phyloP scores from a whole-genome alignment of 2,797 vertebrate species.

The Miichthys miiuy region DNA sequence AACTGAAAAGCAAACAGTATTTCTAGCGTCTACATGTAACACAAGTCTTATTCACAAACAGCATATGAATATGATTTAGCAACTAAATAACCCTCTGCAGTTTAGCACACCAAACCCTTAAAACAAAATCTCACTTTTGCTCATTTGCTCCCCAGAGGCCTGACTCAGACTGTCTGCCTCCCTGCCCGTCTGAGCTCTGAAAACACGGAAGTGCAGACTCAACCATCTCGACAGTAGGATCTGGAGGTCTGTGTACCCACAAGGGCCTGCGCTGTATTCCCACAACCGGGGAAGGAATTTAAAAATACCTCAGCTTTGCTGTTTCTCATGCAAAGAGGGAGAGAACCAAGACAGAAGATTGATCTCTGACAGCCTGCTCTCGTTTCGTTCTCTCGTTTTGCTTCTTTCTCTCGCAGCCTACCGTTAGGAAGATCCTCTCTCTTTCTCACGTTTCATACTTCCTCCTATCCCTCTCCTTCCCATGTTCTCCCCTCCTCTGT shows the following conservation, averaged over 20 bases:
- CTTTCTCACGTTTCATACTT: slow-evolving; percentile 9
- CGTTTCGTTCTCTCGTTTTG: slow-evolving; percentile 10
- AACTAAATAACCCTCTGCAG: slow-evolving; percentile 27
- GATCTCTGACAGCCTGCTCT: slow-evolving; percentile 54
- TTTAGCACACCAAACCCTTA: slow-evolving; percentile 14
- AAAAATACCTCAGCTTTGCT: slow-evolving; percentile 67
- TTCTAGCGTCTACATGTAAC: not conserved
- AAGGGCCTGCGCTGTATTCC: slow-evolving; percentile 59
- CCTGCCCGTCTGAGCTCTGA: slow-evolving; percentile 54
- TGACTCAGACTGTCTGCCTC: slow-evolving; percentile 70
- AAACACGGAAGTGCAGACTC: slow-evolving; percentile 70
- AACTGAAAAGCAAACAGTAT: not conserved
- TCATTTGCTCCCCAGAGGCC: slow-evolving; percentile 52
- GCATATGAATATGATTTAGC: slow-evolving; percentile 25
- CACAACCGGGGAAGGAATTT: slow-evolving; percentile 58
- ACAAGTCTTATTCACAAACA: slow-evolving; percentile 6
- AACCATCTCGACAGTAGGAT: slow-evolving; percentile 46
- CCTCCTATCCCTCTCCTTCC: slow-evolving; percentile 21
- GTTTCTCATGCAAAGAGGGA: slow-evolving; percentile 61
- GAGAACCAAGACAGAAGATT: slow-evolving; percentile 56
- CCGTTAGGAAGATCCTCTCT: slow-evolving; percentile 8
- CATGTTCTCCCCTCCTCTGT: slow-evolving; percentile 2
- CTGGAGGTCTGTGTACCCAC: slow-evolving; percentile 54
- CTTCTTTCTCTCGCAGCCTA: slow-evolving; percentile 25
- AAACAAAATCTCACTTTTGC: slow-evolving; percentile 37